Base-by-base conservation (phyloP, 2,113 vertebrate species). In the Bucco capensis region DNA sequence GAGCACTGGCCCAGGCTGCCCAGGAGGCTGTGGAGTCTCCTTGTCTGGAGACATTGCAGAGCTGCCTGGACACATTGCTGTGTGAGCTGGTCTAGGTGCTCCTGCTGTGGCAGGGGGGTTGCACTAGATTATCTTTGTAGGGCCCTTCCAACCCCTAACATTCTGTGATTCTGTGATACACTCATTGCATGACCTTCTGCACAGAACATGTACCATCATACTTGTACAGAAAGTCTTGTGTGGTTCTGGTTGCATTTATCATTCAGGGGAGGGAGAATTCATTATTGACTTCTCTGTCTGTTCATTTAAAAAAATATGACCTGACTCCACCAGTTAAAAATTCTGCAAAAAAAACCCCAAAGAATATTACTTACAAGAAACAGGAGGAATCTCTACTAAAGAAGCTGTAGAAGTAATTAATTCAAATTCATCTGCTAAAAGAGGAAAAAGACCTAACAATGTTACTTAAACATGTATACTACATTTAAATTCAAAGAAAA, bases 131-230 rank as follows among this genome's bases (percentile, higher is more conserved):
- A n/a, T n/a, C n/a, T n/a, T n/a, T n/a, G n/a, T n/a, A n/a, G n/a
- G n/a, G n/a, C n/a, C n/a, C n/a, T n/a, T n/a, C n/a, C n/a, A n/a
- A n/a, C n/a, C n/a, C n/a, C n/a, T n/a, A n/a, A n/a, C n/a, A n/a
- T n/a, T n/a, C n/a, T n/a, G n/a, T n/a, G n/a, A n/a, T n/a, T n/a
- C n/a, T n/a, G n/a, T n/a, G n/a, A n/a, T n/a, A n/a, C n/a, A n/a
- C n/a, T n/a, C 5, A 7, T 27, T 49, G 9, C 54, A 53, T 30
- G n/a, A 51, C 31, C 15, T 40, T 35, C 66, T 56, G 25, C n/a
- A 9, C 0, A 1, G n/a, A 53, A 53, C 22, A 35, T 1, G 0
- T 27, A 31, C 21, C 1, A 1, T 31, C 18, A 10, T 4, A 24
- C 4, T 78, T 42, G 24, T 33, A 25, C 31, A n/a, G 40, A 71